Evolutionary conservation across 2,797 vertebrate species (phyloP), one percentile per base, ranked within the genome.

Genomic region (Esox lucius): DNA sequence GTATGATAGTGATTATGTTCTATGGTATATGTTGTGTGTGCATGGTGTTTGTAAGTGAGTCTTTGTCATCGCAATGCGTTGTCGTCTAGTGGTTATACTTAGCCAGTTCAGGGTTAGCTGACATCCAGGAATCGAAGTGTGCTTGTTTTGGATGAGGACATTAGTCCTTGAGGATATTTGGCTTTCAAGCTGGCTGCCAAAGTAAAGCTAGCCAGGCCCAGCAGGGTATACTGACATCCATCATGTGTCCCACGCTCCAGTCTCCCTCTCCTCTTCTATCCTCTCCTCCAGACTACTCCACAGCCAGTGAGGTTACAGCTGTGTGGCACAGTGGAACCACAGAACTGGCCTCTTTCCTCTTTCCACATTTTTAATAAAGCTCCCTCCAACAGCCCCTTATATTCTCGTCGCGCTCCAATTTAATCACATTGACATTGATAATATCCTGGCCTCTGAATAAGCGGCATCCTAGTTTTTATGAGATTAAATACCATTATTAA

Each of bases 161-260:
- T 87, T 85, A 82, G 90, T 90, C 89, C 88, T 90, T 87, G 80
- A 90, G 88, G 88, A 89, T 90, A 89, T 92, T 91, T 91, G 88
- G 86, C 90, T 90, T 89, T 90, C 80, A 78, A 84, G 81, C 79
- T 78, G 81, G 80, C 86, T 91, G 90, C 91, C 90, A 92, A 90
- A 89, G 84, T 85, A 88, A 91, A 91, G 82, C 73, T 61, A 78
- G 78, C 69, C 77, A 77, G 79, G 61, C 85, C 64, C 73, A 68
- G 42, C 72, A 49, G 75, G 67, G 59, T 31, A 17, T 59, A 72
- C 28, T 49, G 79, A 79, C 78, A 51, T 78, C 72, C 67, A 75
- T 74, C 71, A 73, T 65, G 19, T 78, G 71, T 70, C 66, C 17
- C 65, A 31, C 49, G 35, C 67, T 26, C 31, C 17, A 19, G n/a